Evolutionary conservation across 2,113 vertebrate genomes (phyloP).

Genomic region (Asarcornis scutulata): DNA sequence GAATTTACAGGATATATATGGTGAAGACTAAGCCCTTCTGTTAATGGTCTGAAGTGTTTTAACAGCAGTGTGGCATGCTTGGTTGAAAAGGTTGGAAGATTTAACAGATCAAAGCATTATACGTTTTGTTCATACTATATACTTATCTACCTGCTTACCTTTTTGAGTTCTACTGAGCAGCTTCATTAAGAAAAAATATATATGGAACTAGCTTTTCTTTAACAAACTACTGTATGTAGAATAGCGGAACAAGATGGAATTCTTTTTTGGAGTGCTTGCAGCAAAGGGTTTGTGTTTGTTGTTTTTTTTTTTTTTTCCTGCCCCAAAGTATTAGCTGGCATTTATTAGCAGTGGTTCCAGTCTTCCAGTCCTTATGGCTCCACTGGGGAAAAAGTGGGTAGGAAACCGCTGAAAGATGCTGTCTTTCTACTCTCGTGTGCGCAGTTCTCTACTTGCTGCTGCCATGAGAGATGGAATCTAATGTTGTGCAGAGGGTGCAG

Average conservation of each 20-base stretch:
- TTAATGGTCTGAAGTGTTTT: conserved; percentile 57
- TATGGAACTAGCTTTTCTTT: not conserved
- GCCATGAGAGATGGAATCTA: not conserved
- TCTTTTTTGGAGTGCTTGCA: not conserved
- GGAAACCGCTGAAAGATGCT: not conserved
- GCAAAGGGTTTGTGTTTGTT: not conserved
- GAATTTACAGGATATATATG: conserved; percentile 65
- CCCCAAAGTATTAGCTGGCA: not conserved
- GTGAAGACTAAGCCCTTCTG: conserved; percentile 46
- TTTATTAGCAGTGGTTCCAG: not conserved
- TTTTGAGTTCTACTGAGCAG: not conserved
- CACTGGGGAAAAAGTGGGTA: not conserved
- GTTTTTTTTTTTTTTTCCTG: not conserved
- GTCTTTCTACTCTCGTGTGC: not conserved
- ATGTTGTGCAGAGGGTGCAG: not conserved
- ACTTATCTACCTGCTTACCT: not conserved
- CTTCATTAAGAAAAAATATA: not conserved
- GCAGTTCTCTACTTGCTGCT: not conserved
- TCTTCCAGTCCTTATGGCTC: not conserved
- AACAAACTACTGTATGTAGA: not conserved
- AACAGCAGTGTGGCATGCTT: conserved; percentile 68
- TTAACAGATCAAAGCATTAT: not conserved
- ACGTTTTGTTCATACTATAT: not conserved
- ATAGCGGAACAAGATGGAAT: not conserved
- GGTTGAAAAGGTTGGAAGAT: conserved; percentile 5